phyloP scores from a whole-genome alignment of 2,113 vertebrate species.

The Gymnobelideus leadbeateri region DNA sequence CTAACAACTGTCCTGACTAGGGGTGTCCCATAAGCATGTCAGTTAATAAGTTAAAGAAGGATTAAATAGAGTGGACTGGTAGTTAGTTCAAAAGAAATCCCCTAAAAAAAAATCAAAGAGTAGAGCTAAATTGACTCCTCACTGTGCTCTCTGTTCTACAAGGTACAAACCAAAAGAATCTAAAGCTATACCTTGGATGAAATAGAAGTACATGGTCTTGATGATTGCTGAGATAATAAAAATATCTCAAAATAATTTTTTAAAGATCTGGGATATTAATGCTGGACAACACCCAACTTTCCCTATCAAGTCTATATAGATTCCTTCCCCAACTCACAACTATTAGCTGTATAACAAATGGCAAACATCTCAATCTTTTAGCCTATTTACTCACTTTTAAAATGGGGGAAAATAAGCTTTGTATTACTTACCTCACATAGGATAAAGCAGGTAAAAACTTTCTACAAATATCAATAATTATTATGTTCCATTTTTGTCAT shows the following conservation, averaged over 20 bases:
- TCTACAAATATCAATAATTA: background rate
- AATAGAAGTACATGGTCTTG: background rate
- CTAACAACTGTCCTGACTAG: background rate
- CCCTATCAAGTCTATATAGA: background rate
- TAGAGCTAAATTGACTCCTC: background rate
- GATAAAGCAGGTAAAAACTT: background rate
- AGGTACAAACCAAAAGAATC: conserved; percentile 17
- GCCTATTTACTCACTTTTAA: no score
- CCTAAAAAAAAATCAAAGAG: background rate
- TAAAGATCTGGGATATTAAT: background rate
- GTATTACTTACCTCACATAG: background rate
- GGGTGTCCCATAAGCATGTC: background rate
- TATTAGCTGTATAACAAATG: background rate
- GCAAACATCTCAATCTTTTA: background rate
- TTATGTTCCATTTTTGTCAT: background rate
- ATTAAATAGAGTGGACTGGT: background rate
- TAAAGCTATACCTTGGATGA: background rate
- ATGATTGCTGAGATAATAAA: background rate
- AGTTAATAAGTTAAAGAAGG: conserved; percentile 18
- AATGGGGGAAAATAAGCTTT: background rate
- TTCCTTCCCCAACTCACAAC: background rate
- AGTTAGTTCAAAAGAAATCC: conserved; percentile 37
- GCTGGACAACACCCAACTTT: background rate
- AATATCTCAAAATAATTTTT: background rate
- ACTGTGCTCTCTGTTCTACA: background rate